Evolutionary conservation across 2,797 vertebrate genomes (phyloP).

Genomic region (Phoeniculus purpureus): DNA sequence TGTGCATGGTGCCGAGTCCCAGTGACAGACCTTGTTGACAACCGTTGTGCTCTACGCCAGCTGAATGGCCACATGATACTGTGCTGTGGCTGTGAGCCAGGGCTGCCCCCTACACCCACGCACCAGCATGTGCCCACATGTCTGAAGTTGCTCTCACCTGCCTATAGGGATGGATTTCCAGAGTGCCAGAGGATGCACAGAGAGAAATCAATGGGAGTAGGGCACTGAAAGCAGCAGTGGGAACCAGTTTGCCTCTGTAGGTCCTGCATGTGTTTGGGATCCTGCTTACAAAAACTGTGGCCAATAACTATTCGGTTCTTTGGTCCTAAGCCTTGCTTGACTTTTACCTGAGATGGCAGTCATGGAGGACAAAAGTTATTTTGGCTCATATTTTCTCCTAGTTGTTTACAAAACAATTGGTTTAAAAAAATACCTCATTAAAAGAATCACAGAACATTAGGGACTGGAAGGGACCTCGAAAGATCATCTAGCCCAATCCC

Average conservation of each 20-base stretch:
- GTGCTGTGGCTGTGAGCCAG: not conserved
- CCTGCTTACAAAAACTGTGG: not conserved
- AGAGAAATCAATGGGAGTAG: not conserved
- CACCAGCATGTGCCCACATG: too few relatives aligned
- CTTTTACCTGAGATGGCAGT: not conserved
- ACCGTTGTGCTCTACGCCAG: fast-evolving
- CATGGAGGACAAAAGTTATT: not conserved
- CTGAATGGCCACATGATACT: fast-evolving
- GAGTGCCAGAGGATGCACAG: not conserved
- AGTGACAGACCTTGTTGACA: fast-evolving
- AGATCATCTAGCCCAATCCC: too few relatives aligned
- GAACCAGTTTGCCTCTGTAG: not conserved
- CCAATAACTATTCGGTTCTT: not conserved
- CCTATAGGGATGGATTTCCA: not conserved
- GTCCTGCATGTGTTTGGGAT: not conserved
- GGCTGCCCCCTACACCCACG: fast-evolving
- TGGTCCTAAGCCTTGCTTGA: not conserved
- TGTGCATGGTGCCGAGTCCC: fast-evolving
- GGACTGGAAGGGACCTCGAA: too few relatives aligned
- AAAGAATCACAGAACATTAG: not conserved
- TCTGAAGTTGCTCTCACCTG: not conserved
- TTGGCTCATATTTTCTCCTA: not conserved
- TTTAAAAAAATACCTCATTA: too few relatives aligned
- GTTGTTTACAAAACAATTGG: not conserved
- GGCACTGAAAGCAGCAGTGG: not conserved